These are phyloP conservation scores for Escarpia spicata DNA, from an alignment of 2,888 invertebrate genomes.

Conservation along the genomic window DNA sequence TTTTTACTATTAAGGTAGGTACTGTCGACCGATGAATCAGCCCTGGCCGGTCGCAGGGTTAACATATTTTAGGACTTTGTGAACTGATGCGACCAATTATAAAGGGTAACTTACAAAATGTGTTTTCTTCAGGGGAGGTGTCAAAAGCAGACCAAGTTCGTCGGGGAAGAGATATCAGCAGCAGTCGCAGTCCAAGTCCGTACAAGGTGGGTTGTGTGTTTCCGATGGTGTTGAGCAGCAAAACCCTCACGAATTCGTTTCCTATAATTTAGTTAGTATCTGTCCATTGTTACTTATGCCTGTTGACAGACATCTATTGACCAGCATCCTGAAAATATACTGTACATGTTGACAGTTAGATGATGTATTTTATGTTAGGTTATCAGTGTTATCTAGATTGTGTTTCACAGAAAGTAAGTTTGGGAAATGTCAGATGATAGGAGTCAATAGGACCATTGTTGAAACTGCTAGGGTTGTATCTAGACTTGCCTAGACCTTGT, in stretches of 20 bases:
- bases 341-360: not conserved
- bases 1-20: too few species aligned
- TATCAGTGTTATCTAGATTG: not conserved
- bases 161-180: not conserved
- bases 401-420: constrained; percentile 2
- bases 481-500: not conserved
- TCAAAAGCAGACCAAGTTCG: not conserved
- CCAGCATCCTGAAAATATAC: not conserved
- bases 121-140: not conserved
- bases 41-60: too few species aligned
- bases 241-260: not conserved
- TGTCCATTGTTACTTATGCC: not conserved
- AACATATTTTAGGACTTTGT: too few species aligned
- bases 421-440: not conserved
- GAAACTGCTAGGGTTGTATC: not conserved
- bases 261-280: not conserved
- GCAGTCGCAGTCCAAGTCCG: constrained; percentile 3
- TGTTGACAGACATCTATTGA: not conserved
- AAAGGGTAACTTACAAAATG: not conserved
- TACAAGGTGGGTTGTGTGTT: not conserved
- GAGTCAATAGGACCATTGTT: not conserved
- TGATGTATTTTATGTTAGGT: not conserved
- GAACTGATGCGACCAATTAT: too few species aligned
- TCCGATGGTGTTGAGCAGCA: not conserved
- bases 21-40: too few species aligned